Conservation (phyloP, 2,113 vertebrate genomes). For the Speoplatyrhinus poulsoni region DNA sequence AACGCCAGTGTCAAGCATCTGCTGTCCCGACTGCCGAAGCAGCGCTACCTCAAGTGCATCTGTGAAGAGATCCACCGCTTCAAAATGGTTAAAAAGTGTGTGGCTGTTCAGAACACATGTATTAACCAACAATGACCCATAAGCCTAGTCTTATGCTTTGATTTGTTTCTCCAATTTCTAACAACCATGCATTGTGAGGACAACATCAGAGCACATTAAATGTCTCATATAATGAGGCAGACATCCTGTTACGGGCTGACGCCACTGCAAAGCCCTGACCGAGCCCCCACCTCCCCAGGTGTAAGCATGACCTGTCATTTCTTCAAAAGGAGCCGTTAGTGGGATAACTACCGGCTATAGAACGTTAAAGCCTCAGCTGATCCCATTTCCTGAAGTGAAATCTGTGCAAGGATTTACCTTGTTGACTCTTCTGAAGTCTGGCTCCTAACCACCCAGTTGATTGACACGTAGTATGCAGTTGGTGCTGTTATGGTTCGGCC, state of each 20-base stretch:
- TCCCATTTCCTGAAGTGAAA: constrained; percentile 65
- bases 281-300: constrained; percentile 44
- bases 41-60: constrained; percentile 90
- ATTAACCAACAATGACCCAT: not conserved
- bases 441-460: constrained; percentile 40
- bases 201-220: constrained; percentile 33
- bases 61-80: constrained; percentile 93
- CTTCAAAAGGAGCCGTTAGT: constrained; percentile 57
- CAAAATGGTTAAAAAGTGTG: constrained; percentile 90
- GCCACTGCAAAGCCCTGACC: constrained; percentile 29
- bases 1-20: constrained; percentile 89
- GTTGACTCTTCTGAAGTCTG: constrained; percentile 54
- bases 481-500: not conserved
- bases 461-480: constrained; percentile 26
- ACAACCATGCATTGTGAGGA: constrained; percentile 30
- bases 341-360: constrained; percentile 57
- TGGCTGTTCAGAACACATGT: not conserved
- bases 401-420: constrained; percentile 54
- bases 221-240: constrained; percentile 15
- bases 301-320: constrained; percentile 53
- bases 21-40: constrained; percentile 88
- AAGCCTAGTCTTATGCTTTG: constrained; percentile 17
- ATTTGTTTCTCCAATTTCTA: no score
- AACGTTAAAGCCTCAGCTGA: constrained; percentile 60
- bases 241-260: constrained; percentile 47